Percentiles rank a stretch among this genome's conserved stretches.
These are phyloP conservation scores for Agapornis roseicollis DNA, from an alignment of 2,113 vertebrate species.

Conservation along the genomic window DNA sequence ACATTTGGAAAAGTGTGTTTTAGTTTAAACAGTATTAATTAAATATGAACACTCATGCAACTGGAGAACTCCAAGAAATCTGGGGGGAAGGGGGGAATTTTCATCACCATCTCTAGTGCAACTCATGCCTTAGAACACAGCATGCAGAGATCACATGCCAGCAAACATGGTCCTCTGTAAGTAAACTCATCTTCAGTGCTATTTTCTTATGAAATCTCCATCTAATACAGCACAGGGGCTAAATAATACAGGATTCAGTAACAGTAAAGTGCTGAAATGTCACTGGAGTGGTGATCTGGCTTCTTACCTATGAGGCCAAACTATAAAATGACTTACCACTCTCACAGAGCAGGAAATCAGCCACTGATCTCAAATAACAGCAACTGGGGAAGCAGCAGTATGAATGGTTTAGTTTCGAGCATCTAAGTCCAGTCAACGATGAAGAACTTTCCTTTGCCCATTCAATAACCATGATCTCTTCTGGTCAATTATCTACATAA, in stretches of 20 bases:
- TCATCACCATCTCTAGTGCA: not conserved
- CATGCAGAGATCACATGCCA: not conserved
- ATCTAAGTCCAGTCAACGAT: not conserved
- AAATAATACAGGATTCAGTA: rapidly evolving
- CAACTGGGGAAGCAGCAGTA: not conserved
- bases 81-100: not conserved
- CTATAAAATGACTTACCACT: not conserved
- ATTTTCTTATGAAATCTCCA: not conserved
- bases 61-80: not conserved
- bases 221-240: not conserved
- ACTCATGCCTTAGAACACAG: not conserved
- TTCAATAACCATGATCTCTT: not conserved
- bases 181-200: not conserved
- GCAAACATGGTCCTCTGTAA: not conserved
- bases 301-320: not conserved
- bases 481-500: not conserved
- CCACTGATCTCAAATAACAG: not conserved
- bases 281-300: not conserved
- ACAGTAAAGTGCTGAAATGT: not conserved
- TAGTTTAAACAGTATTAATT: not conserved
- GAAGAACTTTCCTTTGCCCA: not conserved
- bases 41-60: not conserved
- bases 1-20: not conserved
- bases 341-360: not conserved
- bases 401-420: not conserved